Evolutionary conservation across 1,140 invertebrate genomes (phyloP), one percentile per base, ranked within the genome.

Genomic region (Aphelinus certus): DNA sequence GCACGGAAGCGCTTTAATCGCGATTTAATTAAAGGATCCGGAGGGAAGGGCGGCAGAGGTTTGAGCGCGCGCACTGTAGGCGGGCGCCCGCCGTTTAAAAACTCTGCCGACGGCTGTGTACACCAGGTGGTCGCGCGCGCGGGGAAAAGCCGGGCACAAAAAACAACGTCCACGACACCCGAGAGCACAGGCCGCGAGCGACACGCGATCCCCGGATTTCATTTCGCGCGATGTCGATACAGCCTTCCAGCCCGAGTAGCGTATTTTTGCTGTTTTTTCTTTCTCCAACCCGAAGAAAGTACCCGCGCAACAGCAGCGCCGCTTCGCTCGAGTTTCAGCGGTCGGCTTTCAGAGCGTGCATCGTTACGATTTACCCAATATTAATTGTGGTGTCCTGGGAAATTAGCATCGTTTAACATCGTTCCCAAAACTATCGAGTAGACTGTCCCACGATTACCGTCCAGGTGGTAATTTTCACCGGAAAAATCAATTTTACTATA

Each of bases 171-270:
- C 0, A 26, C 26, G 26, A 26, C 26, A 26, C 26, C 26, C 26
- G 26, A 26, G 26, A 26, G 26, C 26, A 26, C 26, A 26, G 26
- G 26, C 26, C 26, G 26, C 26, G 26, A 26, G 5, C 45, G 46
- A 53, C 67, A 61, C 3, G 67, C 47, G 57, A 70, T 70, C 47
- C 66, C 47, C 56, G 60, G 67, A 70, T 70, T 63, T 57, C 69
- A 55, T 71, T 71, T 62, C 60, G 49, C 49, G 51, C 43, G 6
- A 45, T 63, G n/a, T 55, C 7, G 0, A 42, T 6, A 3, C 2
- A 46, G 3, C 10, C 45, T 51, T 5, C 10, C 26, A 65, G 48
- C 10, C 48, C 51, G 51, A 1, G 57, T n/a, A 26, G 49, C 26
- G 26, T 26, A 26, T 26, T 26, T 26, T 26, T 26, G 26, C 26